A percentile compares a stretch with the other conserved stretches of the same genome.
Evolutionary conservation across 2,113 vertebrate species (phyloP).

Genomic region (Pitta sordida): DNA sequence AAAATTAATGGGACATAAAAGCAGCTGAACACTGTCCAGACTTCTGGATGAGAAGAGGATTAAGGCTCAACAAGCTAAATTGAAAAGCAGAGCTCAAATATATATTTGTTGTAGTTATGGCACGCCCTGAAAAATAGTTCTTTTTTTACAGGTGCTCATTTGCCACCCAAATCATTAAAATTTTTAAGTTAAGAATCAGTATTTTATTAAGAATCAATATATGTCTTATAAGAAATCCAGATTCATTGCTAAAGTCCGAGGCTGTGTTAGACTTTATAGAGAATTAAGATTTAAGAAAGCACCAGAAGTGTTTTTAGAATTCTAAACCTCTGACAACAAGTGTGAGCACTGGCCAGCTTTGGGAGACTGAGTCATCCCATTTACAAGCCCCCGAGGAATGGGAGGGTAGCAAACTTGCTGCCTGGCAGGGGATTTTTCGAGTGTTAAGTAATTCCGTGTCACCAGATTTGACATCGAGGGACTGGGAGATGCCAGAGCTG

Average conservation of each 20-base stretch:
- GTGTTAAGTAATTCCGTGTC: constrained; percentile 77
- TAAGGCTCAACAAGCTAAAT: background rate
- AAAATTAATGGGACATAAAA: background rate
- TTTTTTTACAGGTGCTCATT: background rate
- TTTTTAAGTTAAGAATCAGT: background rate
- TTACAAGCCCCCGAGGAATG: constrained; percentile 69
- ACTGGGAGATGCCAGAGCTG: constrained; percentile 10
- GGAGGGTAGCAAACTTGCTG: constrained; percentile 65
- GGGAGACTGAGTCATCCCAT: constrained; percentile 66
- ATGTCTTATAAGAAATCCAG: background rate
- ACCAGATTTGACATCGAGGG: constrained; percentile 64
- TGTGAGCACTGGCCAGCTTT: constrained; percentile 42
- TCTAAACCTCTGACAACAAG: constrained; percentile 47
- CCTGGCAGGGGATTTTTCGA: constrained; percentile 70
- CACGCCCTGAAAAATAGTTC: background rate
- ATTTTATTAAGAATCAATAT: background rate
- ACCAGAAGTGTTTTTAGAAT: constrained; percentile 22
- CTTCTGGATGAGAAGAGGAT: background rate
- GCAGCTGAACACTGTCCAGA: background rate
- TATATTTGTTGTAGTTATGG: background rate
- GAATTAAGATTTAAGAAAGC: background rate
- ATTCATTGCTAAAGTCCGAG: background rate
- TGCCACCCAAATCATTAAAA: background rate
- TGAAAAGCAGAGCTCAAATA: background rate
- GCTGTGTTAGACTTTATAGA: background rate